Evolutionary conservation across 2,888 invertebrate species (phyloP), one percentile per base, ranked within the genome.

Genomic region (Shargacucullia verbasci): DNA sequence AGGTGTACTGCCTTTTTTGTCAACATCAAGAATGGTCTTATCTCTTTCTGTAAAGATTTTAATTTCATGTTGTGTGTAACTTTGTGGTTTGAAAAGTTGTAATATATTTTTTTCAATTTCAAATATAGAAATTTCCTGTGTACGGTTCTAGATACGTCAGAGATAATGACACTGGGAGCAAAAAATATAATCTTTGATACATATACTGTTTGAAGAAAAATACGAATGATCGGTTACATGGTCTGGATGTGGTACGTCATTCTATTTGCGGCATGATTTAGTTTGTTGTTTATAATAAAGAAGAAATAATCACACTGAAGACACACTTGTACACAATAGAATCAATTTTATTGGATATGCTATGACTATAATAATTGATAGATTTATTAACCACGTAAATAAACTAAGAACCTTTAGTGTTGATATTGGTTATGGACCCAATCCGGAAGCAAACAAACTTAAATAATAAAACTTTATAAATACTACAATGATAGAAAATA

Each of bases 31-130:
- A 52, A 66, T 59, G 64, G 61, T 37, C 47, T 58, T 63, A 62
- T 59, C 38, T 64, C 29, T 56, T 63, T 63, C 66, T 70, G 65
- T 66, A 62, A 69, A 69, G 62, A 63, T 64, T 77, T 77, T 69
- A 74, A 72, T 72, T 65, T 60, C 46, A 71, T 62, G 45, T 57
- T 10, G 31, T 34, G 46, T 20, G 53, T 50, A 40, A 35, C 57
- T 50, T 35, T 44, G 53, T 47, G 40, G 66, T 65, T 68, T 68
- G 55, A 70, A 70, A 67, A 64, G 59, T 49, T 58, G 66, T 45
- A 44, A 14, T 4, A 12, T 63, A 49, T 46, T 67, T 68, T 66
- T 41, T 37, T 31, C 4, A 35, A 20, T 70, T 55, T 55, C 54
- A 55, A 59, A 49, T 52, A 71, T 59, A 70, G 66, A 59, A 68